phyloP scores from a whole-genome alignment of 2,797 vertebrate species.

The Smutsia temminckii region DNA sequence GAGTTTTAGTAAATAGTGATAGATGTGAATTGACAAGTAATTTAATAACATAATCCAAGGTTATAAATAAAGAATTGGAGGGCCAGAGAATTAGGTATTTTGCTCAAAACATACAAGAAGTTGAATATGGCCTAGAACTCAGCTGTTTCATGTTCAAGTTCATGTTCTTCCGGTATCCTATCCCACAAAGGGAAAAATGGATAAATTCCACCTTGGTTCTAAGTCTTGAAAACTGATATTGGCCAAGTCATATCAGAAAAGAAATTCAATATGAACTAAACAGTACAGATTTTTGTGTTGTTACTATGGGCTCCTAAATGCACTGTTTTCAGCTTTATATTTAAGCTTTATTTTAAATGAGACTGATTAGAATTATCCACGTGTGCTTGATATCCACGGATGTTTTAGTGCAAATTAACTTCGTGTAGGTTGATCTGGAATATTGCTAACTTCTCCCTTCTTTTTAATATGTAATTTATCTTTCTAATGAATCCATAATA shows the following conservation, averaged over 20 bases:
- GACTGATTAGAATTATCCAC: neutral
- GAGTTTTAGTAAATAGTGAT: neutral
- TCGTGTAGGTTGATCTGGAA: neutral
- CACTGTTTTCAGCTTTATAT: neutral
- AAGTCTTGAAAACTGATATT: neutral
- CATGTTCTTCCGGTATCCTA: neutral
- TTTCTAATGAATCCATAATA: conserved; percentile 15
- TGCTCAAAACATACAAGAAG: neutral
- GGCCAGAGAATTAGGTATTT: neutral
- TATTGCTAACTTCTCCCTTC: neutral
- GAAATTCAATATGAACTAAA: neutral
- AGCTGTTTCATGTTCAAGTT: neutral
- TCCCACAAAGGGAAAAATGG: neutral
- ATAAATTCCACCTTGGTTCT: neutral
- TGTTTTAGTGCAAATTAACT: neutral
- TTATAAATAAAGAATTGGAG: neutral
- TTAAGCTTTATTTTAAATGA: conserved; percentile 17
- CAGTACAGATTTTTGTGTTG: neutral
- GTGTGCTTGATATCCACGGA: neutral
- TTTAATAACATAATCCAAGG: neutral
- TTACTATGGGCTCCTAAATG: neutral
- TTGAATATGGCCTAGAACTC: neutral
- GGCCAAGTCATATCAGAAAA: neutral
- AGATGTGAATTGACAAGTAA: neutral
- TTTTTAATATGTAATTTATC: neutral